phyloP scores from a whole-genome alignment of 2,797 vertebrate species.

The Cichlasoma orientale region DNA sequence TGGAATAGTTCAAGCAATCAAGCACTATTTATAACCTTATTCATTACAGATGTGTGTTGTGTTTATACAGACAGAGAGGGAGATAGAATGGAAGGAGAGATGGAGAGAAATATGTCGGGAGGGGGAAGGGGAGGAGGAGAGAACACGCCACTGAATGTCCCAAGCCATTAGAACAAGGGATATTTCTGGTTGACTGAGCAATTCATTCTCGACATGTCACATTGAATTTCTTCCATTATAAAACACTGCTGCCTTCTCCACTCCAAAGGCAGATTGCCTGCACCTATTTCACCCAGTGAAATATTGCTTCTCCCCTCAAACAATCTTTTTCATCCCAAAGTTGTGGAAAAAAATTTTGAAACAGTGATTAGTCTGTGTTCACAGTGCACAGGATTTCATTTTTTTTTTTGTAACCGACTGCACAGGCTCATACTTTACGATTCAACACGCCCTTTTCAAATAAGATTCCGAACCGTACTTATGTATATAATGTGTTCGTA shows the following conservation, averaged over 20 bases:
- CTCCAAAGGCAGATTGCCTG: slow-evolving; percentile 86
- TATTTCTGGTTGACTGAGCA: slow-evolving; percentile 99
- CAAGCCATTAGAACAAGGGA: slow-evolving; percentile 99
- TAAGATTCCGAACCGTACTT: background rate
- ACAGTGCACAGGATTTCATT: slow-evolving; percentile 27
- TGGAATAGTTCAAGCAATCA: slow-evolving; percentile 42
- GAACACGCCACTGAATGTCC: slow-evolving; percentile 85
- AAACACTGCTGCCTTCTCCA: slow-evolving; percentile 84
- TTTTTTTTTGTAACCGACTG: background rate
- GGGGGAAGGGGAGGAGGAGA: slow-evolving; percentile 67
- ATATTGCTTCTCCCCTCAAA: slow-evolving; percentile 82
- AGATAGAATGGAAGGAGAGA: slow-evolving; percentile 56
- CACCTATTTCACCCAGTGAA: slow-evolving; percentile 84
- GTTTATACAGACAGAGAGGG: slow-evolving; percentile 64
- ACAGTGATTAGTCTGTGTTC: slow-evolving; percentile 74
- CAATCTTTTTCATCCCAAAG: slow-evolving; percentile 81
- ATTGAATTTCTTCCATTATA: slow-evolving; percentile 98
- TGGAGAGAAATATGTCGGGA: slow-evolving; percentile 55
- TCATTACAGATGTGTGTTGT: slow-evolving; percentile 67
- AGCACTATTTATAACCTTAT: slow-evolving; percentile 58
- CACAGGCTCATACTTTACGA: slow-evolving; percentile 14
- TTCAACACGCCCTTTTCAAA: slow-evolving; percentile 19
- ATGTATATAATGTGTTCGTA: slow-evolving; percentile 25
- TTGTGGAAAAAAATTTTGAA: slow-evolving; percentile 69
- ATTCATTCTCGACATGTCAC: slow-evolving; percentile 98